Percentiles rank a stretch among this genome's conserved stretches.
Evolutionary conservation across 2,888 invertebrate species (phyloP).

Genomic region (Stratiomys singularior): DNA sequence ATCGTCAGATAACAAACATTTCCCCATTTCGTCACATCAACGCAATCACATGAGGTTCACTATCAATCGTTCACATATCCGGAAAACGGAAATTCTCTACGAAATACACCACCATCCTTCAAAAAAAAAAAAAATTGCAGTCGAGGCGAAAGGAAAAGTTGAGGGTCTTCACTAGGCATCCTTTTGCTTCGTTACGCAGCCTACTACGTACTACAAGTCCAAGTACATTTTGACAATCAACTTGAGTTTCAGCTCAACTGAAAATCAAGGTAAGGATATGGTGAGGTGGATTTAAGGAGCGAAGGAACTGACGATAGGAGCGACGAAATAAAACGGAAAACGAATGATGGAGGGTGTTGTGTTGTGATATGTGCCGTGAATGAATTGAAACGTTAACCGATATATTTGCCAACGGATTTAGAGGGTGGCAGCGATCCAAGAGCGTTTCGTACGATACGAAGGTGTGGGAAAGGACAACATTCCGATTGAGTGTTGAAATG

Average conservation of each 20-base stretch:
- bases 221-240: constrained; percentile 19
- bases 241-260: constrained; percentile 10
- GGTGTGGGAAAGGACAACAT: constrained; percentile 23
- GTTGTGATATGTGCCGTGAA: constrained; percentile 38
- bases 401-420: constrained; percentile 35
- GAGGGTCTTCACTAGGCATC: no score
- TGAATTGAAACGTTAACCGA: constrained; percentile 47
- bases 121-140: no score
- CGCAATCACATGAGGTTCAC: background rate
- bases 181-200: no score
- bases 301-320: background rate
- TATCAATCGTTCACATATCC: constrained; percentile 4
- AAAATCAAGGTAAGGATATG: constrained; percentile 3
- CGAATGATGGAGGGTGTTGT: constrained; percentile 32
- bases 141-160: background rate
- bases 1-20: no score
- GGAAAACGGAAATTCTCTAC: constrained; percentile 32
- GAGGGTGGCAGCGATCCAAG: constrained; percentile 1
- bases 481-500: constrained; percentile 44
- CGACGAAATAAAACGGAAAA: background rate
- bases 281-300: background rate
- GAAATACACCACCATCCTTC: background rate
- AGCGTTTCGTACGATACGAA: background rate
- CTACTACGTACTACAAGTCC: no score
- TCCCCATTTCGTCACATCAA: no score